phyloP scores from a whole-genome alignment of 2,113 vertebrate species.

The Gallinago paraguaiae region DNA sequence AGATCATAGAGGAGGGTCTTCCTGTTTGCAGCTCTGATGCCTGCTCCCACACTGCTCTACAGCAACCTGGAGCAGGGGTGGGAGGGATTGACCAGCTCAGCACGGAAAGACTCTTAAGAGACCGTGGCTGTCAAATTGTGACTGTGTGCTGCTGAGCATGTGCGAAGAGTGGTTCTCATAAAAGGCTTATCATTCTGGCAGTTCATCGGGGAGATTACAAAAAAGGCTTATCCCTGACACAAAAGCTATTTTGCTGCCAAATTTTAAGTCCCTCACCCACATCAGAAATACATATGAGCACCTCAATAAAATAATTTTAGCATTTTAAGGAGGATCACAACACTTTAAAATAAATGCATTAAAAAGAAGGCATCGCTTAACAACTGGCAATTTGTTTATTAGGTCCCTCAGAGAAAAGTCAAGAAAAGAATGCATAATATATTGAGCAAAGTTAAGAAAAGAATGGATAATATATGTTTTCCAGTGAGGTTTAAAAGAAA shows the following conservation, averaged over 20 bases:
- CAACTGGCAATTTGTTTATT: background rate
- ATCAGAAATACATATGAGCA: background rate
- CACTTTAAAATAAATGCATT: background rate
- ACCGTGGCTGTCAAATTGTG: background rate
- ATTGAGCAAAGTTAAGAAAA: background rate
- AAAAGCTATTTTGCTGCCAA: background rate
- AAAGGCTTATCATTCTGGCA: background rate
- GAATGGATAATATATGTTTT: background rate
- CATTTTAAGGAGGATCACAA: background rate
- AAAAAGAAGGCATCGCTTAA: background rate
- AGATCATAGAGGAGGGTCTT: background rate
- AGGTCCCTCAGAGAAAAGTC: background rate
- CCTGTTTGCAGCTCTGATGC: background rate
- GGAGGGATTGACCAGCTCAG: background rate
- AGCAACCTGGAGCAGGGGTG: accelerated
- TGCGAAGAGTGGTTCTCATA: background rate
- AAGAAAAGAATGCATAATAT: background rate
- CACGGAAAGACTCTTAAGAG: background rate
- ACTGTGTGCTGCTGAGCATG: background rate
- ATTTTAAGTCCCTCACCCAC: background rate
- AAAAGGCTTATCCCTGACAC: background rate
- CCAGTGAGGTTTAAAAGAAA: background rate
- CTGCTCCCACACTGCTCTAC: background rate
- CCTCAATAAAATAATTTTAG: background rate
- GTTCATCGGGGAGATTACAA: background rate